A percentile compares a stretch with the other conserved stretches of the same genome.
phyloP scores from a whole-genome alignment of 1,140 invertebrate genomes.

The Drosophila seguyi region DNA sequence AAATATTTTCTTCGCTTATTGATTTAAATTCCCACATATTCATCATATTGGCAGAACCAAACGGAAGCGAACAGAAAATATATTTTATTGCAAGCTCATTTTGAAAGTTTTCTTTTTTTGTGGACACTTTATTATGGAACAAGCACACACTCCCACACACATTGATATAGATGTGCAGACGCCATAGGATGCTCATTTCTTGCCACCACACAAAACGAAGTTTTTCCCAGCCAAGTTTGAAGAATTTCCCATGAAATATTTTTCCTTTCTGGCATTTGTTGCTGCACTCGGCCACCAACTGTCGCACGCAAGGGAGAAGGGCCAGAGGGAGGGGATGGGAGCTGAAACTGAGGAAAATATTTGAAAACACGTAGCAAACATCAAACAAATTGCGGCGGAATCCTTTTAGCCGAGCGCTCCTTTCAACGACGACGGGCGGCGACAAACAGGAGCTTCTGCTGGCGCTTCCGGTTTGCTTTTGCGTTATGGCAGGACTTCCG shows the following conservation, averaged over 20 bases:
- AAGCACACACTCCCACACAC: slow-evolving; percentile 24
- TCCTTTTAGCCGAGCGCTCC: slow-evolving; percentile 78
- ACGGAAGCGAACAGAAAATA: slow-evolving; percentile 24
- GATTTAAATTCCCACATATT: slow-evolving; percentile 35
- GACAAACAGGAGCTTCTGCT: slow-evolving; percentile 68
- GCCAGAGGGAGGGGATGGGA: background rate
- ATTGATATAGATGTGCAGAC: slow-evolving; percentile 23
- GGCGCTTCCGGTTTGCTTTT: slow-evolving; percentile 73
- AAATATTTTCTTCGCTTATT: slow-evolving; percentile 8
- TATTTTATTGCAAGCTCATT: slow-evolving; percentile 39
- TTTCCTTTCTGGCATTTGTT: slow-evolving; percentile 33
- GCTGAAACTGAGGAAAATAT: slow-evolving; percentile 67
- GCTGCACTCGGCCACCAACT: slow-evolving; percentile 57
- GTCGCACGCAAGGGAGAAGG: slow-evolving; percentile 36
- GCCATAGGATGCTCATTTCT: slow-evolving; percentile 40
- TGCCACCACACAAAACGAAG: slow-evolving; percentile 22
- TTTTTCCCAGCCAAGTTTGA: slow-evolving; percentile 32
- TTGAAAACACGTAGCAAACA: slow-evolving; percentile 82
- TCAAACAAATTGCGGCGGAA: slow-evolving; percentile 81
- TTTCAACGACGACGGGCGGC: slow-evolving; percentile 48
- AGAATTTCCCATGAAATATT: slow-evolving; percentile 53
- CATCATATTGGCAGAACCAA: slow-evolving; percentile 15
- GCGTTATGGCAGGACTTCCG: slow-evolving; percentile 78
- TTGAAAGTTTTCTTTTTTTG: slow-evolving; percentile 12
- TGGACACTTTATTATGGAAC: slow-evolving; percentile 36